These are phyloP conservation scores for Mirza zaza DNA, from an alignment of 2,113 vertebrate genomes.

Conservation along the genomic window DNA sequence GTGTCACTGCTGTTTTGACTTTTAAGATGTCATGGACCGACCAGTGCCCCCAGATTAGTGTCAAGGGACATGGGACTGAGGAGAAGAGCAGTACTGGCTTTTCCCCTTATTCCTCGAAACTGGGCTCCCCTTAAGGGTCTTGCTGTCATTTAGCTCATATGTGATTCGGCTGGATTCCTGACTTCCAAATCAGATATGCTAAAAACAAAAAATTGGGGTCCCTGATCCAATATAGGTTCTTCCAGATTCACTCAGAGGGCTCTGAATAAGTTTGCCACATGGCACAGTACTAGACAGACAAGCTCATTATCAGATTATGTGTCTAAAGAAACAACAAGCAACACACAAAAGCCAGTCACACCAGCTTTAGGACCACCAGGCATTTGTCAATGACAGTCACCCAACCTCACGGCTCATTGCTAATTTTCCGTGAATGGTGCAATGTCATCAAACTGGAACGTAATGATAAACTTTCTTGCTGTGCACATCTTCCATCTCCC, in stretches of 20 bases:
- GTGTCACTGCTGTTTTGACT: not conserved
- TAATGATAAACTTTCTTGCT: not conserved
- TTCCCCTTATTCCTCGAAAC: not conserved
- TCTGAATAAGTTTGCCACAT: slow-evolving; percentile 72
- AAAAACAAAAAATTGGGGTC: slow-evolving; percentile 63
- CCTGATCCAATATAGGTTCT: slow-evolving; percentile 73
- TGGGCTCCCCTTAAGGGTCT: slow-evolving; percentile 21
- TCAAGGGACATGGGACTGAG: not conserved
- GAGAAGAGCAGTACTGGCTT: not conserved
- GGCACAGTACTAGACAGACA: slow-evolving; percentile 78
- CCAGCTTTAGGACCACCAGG: slow-evolving; percentile 66
- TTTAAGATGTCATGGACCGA: not conserved
- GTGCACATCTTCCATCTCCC: not conserved
- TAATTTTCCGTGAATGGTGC: slow-evolving; percentile 20
- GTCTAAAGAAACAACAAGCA: slow-evolving; percentile 66
- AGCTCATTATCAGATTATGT: slow-evolving; percentile 75
- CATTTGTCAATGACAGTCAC: slow-evolving; percentile 60
- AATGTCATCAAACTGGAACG: not conserved
- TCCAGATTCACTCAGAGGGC: slow-evolving; percentile 75
- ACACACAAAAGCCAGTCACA: slow-evolving; percentile 54
- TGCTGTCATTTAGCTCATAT: slow-evolving; percentile 44
- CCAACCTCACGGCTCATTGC: slow-evolving; percentile 23
- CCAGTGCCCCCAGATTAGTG: not conserved
- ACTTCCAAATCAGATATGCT: slow-evolving; percentile 73
- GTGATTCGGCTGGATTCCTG: slow-evolving; percentile 74